A percentile compares a stretch with the other conserved stretches of the same genome.
These are phyloP conservation scores for Calyptomena viridis DNA, from an alignment of 2,113 vertebrate species.

Conservation along the genomic window DNA sequence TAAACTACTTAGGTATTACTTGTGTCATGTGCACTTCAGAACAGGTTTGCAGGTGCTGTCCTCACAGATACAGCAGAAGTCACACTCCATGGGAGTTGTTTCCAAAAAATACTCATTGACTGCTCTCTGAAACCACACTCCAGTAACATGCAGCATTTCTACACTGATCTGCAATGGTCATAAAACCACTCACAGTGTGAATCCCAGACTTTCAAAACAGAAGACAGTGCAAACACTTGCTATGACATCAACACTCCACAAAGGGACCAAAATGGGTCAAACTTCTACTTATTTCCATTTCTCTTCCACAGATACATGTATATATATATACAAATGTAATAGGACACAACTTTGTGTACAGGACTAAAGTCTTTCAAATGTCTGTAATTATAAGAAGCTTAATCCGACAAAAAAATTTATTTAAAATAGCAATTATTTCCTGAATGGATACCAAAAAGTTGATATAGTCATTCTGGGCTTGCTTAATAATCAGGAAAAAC, in stretches of 20 bases:
- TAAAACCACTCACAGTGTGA: not conserved
- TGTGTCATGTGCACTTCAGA: not conserved
- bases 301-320: not conserved
- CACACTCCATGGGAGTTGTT: not conserved
- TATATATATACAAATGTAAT: not conserved
- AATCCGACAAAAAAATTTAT: not conserved
- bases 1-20: not conserved
- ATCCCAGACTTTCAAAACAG: not conserved
- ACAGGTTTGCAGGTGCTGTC: not conserved
- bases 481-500: not conserved
- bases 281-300: not conserved
- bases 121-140: not conserved
- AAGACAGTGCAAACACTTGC: not conserved
- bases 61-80: not conserved
- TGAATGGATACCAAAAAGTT: not conserved
- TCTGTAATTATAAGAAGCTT: not conserved
- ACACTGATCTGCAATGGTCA: not conserved
- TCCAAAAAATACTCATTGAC: not conserved
- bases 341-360: accelerated
- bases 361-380: not conserved
- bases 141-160: not conserved
- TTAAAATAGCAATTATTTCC: not conserved
- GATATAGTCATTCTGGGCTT: not conserved
- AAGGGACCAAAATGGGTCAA: not conserved
- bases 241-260: not conserved